Conservation (phyloP, 2,113 vertebrate species). For the Noturus placidus region DNA sequence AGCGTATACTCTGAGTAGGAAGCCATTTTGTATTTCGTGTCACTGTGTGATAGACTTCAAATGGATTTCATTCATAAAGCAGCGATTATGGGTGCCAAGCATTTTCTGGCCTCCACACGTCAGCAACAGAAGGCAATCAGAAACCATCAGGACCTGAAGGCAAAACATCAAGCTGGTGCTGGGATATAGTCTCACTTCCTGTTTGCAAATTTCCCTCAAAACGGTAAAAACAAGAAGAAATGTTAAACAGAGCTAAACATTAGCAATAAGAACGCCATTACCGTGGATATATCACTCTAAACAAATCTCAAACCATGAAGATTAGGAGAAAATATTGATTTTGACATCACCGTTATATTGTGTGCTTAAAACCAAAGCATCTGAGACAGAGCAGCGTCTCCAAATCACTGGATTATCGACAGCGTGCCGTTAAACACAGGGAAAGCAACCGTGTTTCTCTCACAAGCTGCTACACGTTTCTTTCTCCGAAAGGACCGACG, state of each 20-base stretch:
- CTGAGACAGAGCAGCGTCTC: neutral
- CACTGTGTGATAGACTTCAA: no score
- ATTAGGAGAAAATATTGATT: neutral
- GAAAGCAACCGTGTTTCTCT: neutral
- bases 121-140: neutral
- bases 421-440: neutral
- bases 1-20: no score
- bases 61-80: neutral
- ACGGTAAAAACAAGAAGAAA: neutral
- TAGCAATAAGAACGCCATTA: neutral
- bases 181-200: neutral
- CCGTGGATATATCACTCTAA: neutral
- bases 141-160: neutral
- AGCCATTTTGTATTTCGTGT: no score
- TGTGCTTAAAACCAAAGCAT: neutral
- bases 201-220: neutral
- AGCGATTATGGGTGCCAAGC: neutral
- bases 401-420: neutral
- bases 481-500: neutral
- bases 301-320: neutral
- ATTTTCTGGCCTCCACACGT: neutral
- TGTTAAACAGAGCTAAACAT: neutral
- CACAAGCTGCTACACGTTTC: neutral
- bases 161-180: no score
- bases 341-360: accelerated